phyloP scores from a whole-genome alignment of 2,888 invertebrate species.

The Scaptomyza caliginosa region DNA sequence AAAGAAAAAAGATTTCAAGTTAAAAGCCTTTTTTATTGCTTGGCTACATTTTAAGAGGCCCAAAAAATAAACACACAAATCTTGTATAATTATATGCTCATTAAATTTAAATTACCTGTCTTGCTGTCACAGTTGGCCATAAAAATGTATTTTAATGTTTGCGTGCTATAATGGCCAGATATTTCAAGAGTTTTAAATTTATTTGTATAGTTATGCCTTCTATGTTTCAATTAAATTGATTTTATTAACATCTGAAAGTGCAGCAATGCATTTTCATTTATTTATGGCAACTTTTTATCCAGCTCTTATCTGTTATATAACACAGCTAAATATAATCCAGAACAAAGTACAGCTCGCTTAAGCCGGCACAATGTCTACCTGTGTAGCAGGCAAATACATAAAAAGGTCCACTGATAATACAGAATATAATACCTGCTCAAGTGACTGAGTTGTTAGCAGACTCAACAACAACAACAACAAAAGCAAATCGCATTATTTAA shows the following conservation, averaged over 20 bases:
- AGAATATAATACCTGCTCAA: conserved; percentile 8
- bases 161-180: conserved; percentile 1
- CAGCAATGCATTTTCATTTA: conserved; percentile 9
- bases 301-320: not conserved
- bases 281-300: conserved; percentile 4
- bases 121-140: conserved; percentile 14
- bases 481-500: conserved; percentile 48
- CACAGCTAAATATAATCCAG: not conserved
- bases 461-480: not conserved
- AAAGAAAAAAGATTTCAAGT: not conserved
- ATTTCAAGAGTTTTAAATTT: not conserved
- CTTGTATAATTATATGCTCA: conserved; percentile 24
- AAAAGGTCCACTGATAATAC: conserved; percentile 16
- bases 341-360: conserved; percentile 1
- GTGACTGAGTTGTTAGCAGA: not conserved
- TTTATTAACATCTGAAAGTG: not conserved
- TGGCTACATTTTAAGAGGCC: conserved; percentile 2
- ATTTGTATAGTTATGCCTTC: not conserved
- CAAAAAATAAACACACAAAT: conserved; percentile 4
- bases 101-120: conserved; percentile 25
- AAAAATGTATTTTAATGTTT: conserved; percentile 7
- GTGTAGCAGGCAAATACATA: not conserved
- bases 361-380: not conserved
- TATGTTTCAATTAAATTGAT: not conserved
- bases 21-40: conserved; percentile 1